Evolutionary conservation across 2,888 invertebrate species (phyloP), one percentile per base, ranked within the genome.

Genomic region (Cheilosia grossa): DNA sequence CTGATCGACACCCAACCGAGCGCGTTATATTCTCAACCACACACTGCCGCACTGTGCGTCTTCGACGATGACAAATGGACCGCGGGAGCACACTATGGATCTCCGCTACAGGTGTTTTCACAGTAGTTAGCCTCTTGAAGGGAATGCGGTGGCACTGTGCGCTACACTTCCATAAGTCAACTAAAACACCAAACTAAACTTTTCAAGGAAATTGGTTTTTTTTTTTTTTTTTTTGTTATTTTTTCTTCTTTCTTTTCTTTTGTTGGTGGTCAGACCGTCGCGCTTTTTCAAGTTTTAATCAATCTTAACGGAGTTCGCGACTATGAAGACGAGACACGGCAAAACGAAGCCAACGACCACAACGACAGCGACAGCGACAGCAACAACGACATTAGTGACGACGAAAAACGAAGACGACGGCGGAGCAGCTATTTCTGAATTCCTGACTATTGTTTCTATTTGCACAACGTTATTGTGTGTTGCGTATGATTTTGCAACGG

Each of bases 401-500:
- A 73, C 61, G 54, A 51, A 37, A 54, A 37, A 40, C 27, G 33
- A 30, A 30, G 53, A 19, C 40, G 30, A 63, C 44, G 61, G n/a
- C 42, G 53, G 49, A 40, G 53, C 30, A 53, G 40, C 49, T 70
- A 61, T 24, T 72, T 27, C 37, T 49, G 51, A 37, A 61, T 53
- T 30, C 19, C 21, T 33, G 53, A 40, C 54, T 37, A 74, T 72
- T 72, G 64, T 79, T 72, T 78, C 49, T 67, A 49, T 79, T 73
- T 64, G 44, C 37, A 70, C 58, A 69, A 27, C 81, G 66, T 61
- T 85, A 77, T 80, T 80, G 70, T 64, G 79, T 85, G 69, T 81
- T 80, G 83, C 80, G 83, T 74, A 56, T 33, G 61, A 85, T 67
- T 85, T 85, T 77, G 75, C 81, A 81, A 85, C 81, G 66, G 75